phyloP scores from a whole-genome alignment of 2,888 invertebrate species.

The Drosophila subsilvestris region DNA sequence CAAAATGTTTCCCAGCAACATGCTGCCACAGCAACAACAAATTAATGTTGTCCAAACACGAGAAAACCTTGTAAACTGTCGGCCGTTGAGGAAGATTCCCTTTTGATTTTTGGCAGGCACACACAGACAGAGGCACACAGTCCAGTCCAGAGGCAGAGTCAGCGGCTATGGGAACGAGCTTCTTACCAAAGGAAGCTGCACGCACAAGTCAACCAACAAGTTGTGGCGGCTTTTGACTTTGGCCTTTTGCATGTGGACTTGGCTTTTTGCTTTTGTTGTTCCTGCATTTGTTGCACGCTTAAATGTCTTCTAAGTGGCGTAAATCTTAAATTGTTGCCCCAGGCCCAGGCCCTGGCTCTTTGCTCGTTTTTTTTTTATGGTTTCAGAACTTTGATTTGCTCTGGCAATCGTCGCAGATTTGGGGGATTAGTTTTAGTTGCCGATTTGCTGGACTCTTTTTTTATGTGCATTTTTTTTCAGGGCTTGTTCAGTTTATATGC shows the following conservation, averaged over 20 bases:
- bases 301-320: constrained; percentile 74
- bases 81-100: constrained; percentile 31
- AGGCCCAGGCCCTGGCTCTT: constrained; percentile 51
- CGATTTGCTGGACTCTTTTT: constrained; percentile 35
- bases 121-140: neutral
- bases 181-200: constrained; percentile 15
- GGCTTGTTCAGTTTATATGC: constrained; percentile 53
- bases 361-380: constrained; percentile 36
- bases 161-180: constrained; percentile 30
- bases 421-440: constrained; percentile 62
- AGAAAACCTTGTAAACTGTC: constrained; percentile 60
- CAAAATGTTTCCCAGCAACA: constrained; percentile 33
- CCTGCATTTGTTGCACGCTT: constrained; percentile 58
- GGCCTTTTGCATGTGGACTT: constrained; percentile 38
- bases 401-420: constrained; percentile 54
- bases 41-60: constrained; percentile 55
- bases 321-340: constrained; percentile 71
- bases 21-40: constrained; percentile 38
- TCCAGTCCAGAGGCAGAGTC: neutral
- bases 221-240: constrained; percentile 40
- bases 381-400: constrained; percentile 55
- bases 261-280: constrained; percentile 19
- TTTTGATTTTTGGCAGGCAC: constrained; percentile 49
- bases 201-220: constrained; percentile 25
- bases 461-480: constrained; percentile 3